phyloP scores from a whole-genome alignment of 2,888 invertebrate species.

The Melolontha melolontha region DNA sequence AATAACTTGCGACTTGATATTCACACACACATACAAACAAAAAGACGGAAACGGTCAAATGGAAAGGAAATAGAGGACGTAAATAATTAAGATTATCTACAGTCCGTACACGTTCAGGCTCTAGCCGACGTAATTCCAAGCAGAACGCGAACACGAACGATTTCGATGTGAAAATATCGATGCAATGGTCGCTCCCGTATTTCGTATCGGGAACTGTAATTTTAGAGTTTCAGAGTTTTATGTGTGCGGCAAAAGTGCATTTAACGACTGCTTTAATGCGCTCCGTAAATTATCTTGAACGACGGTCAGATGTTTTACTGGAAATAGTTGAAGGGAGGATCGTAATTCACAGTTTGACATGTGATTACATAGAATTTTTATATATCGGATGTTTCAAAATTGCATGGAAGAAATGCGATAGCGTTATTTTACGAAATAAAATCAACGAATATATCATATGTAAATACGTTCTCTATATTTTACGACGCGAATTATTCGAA shows the following conservation, averaged over 20 bases:
- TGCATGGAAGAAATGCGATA: too few relatives aligned
- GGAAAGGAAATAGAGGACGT: conserved; percentile 39
- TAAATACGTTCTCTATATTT: too few relatives aligned
- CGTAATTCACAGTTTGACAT: conserved; percentile 21
- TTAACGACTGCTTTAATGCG: conserved; percentile 19
- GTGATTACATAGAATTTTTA: background rate
- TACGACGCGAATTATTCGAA: too few relatives aligned
- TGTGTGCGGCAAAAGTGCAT: conserved; percentile 8
- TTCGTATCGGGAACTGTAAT: background rate
- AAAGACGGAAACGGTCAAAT: conserved; percentile 39
- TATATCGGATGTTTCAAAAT: background rate
- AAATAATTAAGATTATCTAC: conserved; percentile 40
- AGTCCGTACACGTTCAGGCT: conserved; percentile 33
- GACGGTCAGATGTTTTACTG: conserved; percentile 15
- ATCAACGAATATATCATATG: too few relatives aligned
- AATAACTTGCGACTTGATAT: conserved; percentile 7
- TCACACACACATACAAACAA: conserved; percentile 11
- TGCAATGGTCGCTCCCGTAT: background rate
- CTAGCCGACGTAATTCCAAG: conserved; percentile 29
- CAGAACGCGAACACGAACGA: conserved; percentile 26
- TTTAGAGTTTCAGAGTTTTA: conserved; percentile 1
- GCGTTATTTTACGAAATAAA: too few relatives aligned
- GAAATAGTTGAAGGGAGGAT: conserved; percentile 2
- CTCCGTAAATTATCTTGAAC: conserved; percentile 4
- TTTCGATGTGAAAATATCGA: conserved; percentile 25